Conservation (phyloP, 2,888 invertebrate genomes). For the Lepidocyrtinus sp. region DNA sequence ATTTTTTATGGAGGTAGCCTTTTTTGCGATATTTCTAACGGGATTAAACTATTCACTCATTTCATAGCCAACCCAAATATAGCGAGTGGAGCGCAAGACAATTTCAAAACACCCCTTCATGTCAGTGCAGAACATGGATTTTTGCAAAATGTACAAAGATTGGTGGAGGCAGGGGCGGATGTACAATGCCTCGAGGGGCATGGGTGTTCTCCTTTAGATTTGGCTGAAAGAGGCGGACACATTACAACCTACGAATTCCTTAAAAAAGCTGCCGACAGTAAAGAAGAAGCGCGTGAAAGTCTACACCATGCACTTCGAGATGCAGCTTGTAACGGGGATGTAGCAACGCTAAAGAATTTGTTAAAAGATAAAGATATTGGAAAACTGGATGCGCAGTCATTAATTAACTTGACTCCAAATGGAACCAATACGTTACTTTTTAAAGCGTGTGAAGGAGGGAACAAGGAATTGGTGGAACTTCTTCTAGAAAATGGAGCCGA, state of each 20-base stretch:
- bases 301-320: conserved; percentile 84
- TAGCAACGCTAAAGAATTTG: conserved; percentile 78
- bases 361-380: conserved; percentile 80
- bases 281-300: conserved; percentile 82
- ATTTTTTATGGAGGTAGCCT: not conserved
- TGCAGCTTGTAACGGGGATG: conserved; percentile 83
- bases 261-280: conserved; percentile 76
- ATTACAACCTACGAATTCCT: conserved; percentile 66
- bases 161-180: conserved; percentile 81
- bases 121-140: conserved; percentile 87
- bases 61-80: conserved; percentile 80
- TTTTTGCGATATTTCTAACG: not conserved
- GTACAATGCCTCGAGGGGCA: conserved; percentile 78
- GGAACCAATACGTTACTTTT: conserved; percentile 91
- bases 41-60: not conserved
- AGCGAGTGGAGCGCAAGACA: conserved; percentile 75
- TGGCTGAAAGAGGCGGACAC: conserved; percentile 81
- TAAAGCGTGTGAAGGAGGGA: conserved; percentile 88
- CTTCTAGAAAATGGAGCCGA: conserved; percentile 89
- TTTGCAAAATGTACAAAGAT: conserved; percentile 78
- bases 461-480: conserved; percentile 82
- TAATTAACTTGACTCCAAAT: conserved; percentile 89
- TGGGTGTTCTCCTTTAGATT: conserved; percentile 82
- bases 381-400: conserved; percentile 78
- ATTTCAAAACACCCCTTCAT: conserved; percentile 83